A percentile compares a stretch with the other conserved stretches of the same genome.
phyloP scores from a whole-genome alignment of 1,140 invertebrate genomes.

The Zaprionus davidi region DNA sequence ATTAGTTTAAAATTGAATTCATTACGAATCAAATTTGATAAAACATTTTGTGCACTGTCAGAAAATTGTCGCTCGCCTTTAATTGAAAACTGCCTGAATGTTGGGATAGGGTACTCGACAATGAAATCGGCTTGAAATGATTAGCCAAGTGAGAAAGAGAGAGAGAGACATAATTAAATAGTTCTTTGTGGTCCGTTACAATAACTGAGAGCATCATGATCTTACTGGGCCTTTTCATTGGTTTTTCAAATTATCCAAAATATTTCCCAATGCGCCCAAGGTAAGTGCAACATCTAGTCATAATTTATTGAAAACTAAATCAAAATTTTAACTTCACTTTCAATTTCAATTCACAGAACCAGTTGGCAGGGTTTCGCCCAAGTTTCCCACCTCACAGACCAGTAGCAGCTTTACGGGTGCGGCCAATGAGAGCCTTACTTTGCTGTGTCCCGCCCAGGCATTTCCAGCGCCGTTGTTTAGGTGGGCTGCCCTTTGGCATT shows the following conservation, averaged over 20 bases:
- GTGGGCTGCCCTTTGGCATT: constrained; percentile 84
- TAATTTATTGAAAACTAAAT: constrained; percentile 12
- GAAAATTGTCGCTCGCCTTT: constrained; percentile 75
- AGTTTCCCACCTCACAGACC: constrained; percentile 88
- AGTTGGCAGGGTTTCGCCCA: constrained; percentile 85
- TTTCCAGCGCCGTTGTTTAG: constrained; percentile 90
- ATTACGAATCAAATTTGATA: constrained; percentile 7
- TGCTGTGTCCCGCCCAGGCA: constrained; percentile 90
- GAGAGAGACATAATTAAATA: constrained; percentile 16
- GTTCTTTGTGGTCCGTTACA: constrained; percentile 55
- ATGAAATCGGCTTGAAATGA: constrained; percentile 73
- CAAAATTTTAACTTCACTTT: constrained; percentile 32
- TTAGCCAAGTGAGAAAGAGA: constrained; percentile 41
- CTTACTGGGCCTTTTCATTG: constrained; percentile 24
- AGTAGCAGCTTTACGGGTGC: constrained; percentile 87
- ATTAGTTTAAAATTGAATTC: not conserved
- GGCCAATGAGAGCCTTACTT: constrained; percentile 86
- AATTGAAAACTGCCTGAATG: constrained; percentile 94
- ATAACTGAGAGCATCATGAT: constrained; percentile 50
- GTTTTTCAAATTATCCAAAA: not conserved
- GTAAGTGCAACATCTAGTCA: constrained; percentile 45
- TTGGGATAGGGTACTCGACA: constrained; percentile 97
- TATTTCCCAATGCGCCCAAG: constrained; percentile 33
- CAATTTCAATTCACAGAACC: constrained; percentile 76
- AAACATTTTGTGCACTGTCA: constrained; percentile 28